These are phyloP conservation scores for Corythornis vintsioides DNA, from an alignment of 2,113 vertebrate species.

Conservation along the genomic window DNA sequence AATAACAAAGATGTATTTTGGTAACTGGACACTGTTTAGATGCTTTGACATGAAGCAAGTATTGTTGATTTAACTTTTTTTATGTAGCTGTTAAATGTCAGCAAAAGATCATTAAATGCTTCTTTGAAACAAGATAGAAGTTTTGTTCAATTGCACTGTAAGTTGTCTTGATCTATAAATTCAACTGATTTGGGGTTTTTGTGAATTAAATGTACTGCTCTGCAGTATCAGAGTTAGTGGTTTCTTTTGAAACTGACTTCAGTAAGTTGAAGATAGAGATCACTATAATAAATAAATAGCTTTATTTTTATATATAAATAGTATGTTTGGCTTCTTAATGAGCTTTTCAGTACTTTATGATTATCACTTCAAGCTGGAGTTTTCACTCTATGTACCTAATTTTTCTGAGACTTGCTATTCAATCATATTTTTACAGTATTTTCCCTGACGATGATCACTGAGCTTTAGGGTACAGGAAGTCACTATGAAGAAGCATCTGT, in stretches of 20 bases:
- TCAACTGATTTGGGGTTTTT: background rate
- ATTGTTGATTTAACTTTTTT: background rate
- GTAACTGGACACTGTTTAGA: background rate
- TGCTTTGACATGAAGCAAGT: background rate
- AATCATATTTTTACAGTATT: background rate
- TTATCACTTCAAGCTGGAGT: background rate
- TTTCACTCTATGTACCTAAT: background rate
- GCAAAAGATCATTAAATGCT: background rate
- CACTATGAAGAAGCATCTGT: background rate
- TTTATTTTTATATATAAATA: background rate
- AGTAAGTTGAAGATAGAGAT: background rate
- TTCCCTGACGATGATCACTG: background rate
- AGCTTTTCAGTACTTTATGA: background rate
- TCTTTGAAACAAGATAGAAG: background rate
- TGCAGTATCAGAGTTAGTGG: background rate
- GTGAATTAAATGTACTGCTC: background rate
- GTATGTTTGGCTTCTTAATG: background rate
- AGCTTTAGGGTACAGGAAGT: background rate
- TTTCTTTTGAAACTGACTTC: background rate
- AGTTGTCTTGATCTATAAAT: background rate
- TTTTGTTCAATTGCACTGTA: background rate
- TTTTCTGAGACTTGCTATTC: background rate
- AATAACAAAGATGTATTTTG: background rate
- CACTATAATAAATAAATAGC: background rate
- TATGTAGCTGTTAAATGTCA: background rate